These are phyloP conservation scores for Chondrilla cf. caribensis DNA, from an alignment of 37 sponge, comb jelly and placozoan species.

Conservation along the genomic window DNA sequence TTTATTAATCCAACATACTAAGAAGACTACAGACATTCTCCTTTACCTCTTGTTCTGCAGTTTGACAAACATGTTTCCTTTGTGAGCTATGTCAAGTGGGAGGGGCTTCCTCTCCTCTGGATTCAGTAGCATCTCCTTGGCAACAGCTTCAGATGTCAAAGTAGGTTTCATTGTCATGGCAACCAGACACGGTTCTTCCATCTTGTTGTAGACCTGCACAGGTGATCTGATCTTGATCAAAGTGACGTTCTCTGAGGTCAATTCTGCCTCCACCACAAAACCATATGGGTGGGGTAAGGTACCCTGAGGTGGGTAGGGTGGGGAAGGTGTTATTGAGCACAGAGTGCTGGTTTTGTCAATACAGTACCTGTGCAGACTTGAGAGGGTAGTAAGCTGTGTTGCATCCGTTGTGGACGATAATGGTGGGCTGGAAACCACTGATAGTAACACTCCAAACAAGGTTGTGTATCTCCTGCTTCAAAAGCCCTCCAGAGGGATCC, in stretches of 20 bases:
- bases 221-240: conserved; percentile 42
- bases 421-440: conserved; percentile 7
- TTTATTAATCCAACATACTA: too few relatives aligned
- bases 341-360: too few relatives aligned
- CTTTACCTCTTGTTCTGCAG: background rate
- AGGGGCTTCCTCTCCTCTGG: background rate
- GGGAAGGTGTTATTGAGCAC: too few relatives aligned
- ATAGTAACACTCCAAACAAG: background rate
- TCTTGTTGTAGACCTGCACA: conserved; percentile 27
- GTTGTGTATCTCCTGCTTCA: background rate
- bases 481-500: conserved; percentile 8
- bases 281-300: conserved; percentile 26
- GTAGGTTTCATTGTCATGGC: background rate
- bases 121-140: background rate
- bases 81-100: background rate
- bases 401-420: conserved; percentile 22
- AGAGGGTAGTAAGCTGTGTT: conserved; percentile 49
- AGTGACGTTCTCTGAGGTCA: background rate
- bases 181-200: conserved; percentile 3
- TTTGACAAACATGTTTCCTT: background rate
- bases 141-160: background rate
- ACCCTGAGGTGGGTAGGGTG: background rate
- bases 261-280: conserved; percentile 54
- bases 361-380: background rate
- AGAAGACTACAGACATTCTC: too few relatives aligned